Evolutionary conservation across 1,140 invertebrate species (phyloP), one percentile per base, ranked within the genome.

Genomic region (Hyposmocoma kahamanoa): DNA sequence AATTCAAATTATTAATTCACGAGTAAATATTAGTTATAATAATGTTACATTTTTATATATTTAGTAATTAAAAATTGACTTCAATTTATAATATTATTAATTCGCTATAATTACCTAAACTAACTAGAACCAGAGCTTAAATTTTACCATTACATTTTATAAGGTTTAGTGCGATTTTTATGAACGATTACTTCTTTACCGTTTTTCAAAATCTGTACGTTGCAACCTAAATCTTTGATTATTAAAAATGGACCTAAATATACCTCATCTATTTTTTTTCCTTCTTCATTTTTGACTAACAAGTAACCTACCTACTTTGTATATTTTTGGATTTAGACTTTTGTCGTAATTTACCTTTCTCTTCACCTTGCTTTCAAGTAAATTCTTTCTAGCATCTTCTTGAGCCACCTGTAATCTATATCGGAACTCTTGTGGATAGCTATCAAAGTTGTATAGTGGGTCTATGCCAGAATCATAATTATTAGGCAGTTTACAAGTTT

Each of bases 381-480:
- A 26, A 28, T 55, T 49, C 19, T 55, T 21, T 34, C 36, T 20
- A 0, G 47, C 53, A 39, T 55, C 53, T 19, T 24, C 45, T 18
- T 42, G 34, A 3, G 46, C 28, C 42, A 22, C 19, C 17, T 54
- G 52, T 42, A 54, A 45, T 34, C 52, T 48, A 46, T 34, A 54
- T 42, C 22, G 49, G 8, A 54, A 41, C 13, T 54, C 52, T 32
- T 45, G 36, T 5, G 24, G n/a, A 50, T 54, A 54, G 43, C 32
- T 19, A 32, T 54, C 47, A 22, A 6, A 22, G 28, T 54, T 54
- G 42, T 54, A 54, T 2, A 54, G 36, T 41, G 52, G 52, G n/a
- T 49, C 47, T 24, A 46, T 9, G 19, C 19, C 19, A 13, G n/a
- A 17, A 38, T 17, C 1, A 10, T 17, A 38, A 38, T 38, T 38